Percentiles rank a stretch among this genome's conserved stretches.
phyloP scores from a whole-genome alignment of 2,797 vertebrate genomes.

The Rallus crepitans region DNA sequence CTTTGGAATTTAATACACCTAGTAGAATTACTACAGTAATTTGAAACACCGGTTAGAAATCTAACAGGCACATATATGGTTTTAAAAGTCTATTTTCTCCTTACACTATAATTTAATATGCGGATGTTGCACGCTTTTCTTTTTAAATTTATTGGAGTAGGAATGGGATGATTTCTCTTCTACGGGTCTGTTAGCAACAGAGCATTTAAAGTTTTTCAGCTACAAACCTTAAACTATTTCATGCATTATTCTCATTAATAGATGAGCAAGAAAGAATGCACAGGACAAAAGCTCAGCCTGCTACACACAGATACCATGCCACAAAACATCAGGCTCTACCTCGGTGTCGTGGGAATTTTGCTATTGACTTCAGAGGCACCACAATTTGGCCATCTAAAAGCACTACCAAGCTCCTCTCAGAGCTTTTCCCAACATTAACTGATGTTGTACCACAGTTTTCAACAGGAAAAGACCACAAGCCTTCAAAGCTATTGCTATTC shows the following conservation, averaged over 20 bases:
- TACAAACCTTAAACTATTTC: constrained; percentile 43
- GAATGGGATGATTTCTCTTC: constrained; percentile 7
- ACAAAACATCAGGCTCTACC: background rate
- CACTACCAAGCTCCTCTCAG: background rate
- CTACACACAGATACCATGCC: background rate
- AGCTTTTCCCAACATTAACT: background rate
- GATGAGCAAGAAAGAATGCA: constrained; percentile 77
- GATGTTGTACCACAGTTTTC: background rate
- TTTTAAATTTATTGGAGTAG: constrained; percentile 17
- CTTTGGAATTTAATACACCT: background rate
- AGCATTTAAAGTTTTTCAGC: constrained; percentile 51
- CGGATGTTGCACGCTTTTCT: constrained; percentile 20
- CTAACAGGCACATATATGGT: constrained; percentile 40
- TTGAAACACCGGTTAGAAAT: constrained; percentile 63
- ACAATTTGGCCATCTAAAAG: background rate
- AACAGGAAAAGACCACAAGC: background rate
- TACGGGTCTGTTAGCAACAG: constrained; percentile 33
- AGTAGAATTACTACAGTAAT: background rate
- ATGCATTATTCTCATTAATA: constrained; percentile 67
- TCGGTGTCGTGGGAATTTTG: background rate
- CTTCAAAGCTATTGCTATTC: background rate
- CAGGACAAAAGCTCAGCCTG: constrained; percentile 22
- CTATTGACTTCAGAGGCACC: background rate
- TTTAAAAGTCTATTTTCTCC: constrained; percentile 30
- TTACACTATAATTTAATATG: constrained; percentile 28